Base-by-base conservation (phyloP, 2,797 vertebrate species). In the Etheostoma nigrum region DNA sequence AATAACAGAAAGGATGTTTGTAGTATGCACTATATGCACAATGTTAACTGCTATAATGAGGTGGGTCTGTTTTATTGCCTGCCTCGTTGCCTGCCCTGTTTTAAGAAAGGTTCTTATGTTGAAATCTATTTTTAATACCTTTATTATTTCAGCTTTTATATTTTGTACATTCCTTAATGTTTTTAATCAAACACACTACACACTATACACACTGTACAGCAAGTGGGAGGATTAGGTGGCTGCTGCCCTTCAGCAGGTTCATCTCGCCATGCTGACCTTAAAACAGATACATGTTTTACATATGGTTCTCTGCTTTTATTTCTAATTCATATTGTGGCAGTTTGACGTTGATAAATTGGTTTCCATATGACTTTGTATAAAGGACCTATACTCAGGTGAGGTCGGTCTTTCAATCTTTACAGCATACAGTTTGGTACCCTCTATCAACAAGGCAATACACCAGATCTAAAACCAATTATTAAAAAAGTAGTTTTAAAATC, bases 221-320 rank as follows among this genome's bases (percentile, higher is more conserved):
- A 16, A 53, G 23, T 21, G 30, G 36, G 19, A 21, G 45, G 13
- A 36, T 25, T 6, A 42, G 16, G 18, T 25, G 44, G 27, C 18
- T 30, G 30, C 30, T 30, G 3, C 25, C 23, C 13, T 40, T 11
- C 6, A 47, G 2, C 23, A 48, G 13, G 33, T 12, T 45, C 5
- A 67, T 74, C 66, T 10, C 10, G 23, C 16, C 42, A 62, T 63
- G 16, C 48, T 21, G 27, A 15, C 42, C 27, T 62, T 54, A 36
- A 14, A 45, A 33, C 27, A 36, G 9, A 40, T 44, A 21, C 30
- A 47, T 1, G 21, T 25, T 40, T 51, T 14, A 15, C 15, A 53
- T 71, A n/a, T 55, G 7, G 12, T 51, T 3, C 13, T 30, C 58
- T n/a, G 5, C 49, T 62, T 61, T 51, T 19, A 52, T 27, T 19